Evolutionary conservation across 2,888 invertebrate species (phyloP), one percentile per base, ranked within the genome.

Genomic region (Criorhina ranunculi): DNA sequence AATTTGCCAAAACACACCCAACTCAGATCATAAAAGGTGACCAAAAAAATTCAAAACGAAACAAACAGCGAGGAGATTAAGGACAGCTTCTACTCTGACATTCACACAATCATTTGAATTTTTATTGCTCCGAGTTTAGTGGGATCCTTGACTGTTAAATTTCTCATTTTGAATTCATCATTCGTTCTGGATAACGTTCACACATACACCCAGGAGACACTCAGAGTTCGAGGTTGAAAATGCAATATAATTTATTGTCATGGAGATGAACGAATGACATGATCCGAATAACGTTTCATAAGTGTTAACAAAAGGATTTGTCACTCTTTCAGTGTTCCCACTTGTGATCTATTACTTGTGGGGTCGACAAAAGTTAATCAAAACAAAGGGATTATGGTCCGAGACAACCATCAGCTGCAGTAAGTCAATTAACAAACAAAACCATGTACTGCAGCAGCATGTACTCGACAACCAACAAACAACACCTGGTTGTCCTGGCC

Each of bases 71-170:
- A 19, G 17, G 46, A 4, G 7, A 44, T 4, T 64, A 15, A 29
- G 19, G 44, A 5, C 12, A 31, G 31, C 15, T 29, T 4, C 29
- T 15, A 6, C 6, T 1, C 11, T 33, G 19, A 19, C 17, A 51
- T 72, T 59, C 49, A 31, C 1, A 62, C 35, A 44, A 33, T 55
- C 11, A 49, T 70, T 70, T 64, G 40, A 78, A 70, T 64, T 64
- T 64, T 64, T 57, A 72, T 42, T 57, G 49, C 55, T 62, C 8
- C 6, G n/a, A 46, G 31, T 11, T 44, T 7, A 24, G 24, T 19
- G 37, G 2, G 5, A 15, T 33, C 19, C 33, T 35, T 42, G 46
- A 15, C 11, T 44, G 44, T 33, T 35, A 57, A 75, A 40, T 29
- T 33, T 40, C 49, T 59, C 19, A 59, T 76, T 57, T 31, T 29